Evolutionary conservation across 2,888 invertebrate species (phyloP), one percentile per base, ranked within the genome.

Genomic region (Oconnorella tubifera): DNA sequence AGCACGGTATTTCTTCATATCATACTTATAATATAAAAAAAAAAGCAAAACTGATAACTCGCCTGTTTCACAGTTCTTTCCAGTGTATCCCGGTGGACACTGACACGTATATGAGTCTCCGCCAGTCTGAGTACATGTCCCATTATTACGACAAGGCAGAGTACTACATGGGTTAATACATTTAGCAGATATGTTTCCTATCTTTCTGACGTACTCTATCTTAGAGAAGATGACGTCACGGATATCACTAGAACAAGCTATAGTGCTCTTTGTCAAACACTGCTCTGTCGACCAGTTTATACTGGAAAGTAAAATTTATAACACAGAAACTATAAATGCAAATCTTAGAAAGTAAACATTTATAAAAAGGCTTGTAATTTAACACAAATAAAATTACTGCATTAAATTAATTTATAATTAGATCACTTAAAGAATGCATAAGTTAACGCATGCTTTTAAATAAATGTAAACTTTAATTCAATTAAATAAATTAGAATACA

Each of bases 11-110:
- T n/a, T n/a, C n/a, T n/a, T n/a, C n/a, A n/a, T n/a, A n/a, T n/a
- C n/a, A n/a, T n/a, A n/a, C n/a, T n/a, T n/a, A n/a, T n/a, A n/a
- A n/a, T n/a, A n/a, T n/a, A n/a, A 40, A n/a, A n/a, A n/a, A n/a
- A n/a, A n/a, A n/a, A n/a, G n/a, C n/a, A n/a, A n/a, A n/a, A n/a
- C n/a, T n/a, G n/a, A n/a, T n/a, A n/a, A n/a, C 19, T 40, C 50
- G 50, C 60, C 60, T n/a, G 29, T 31, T 28, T 60, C 60, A 23
- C 60, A 60, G 60, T 60, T 49, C 25, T n/a, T 50, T 4, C 60
- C 60, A 10, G 60, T 50, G 50, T 2, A 60, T 19, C 50, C 50
- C 50, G 51, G n/a, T 14, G 25, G 49, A 31, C 60, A 60, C 25
- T 3, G 1, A 50, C 60, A 60, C 2, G 48, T 29, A 14, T 60